Conservation (phyloP, 2,113 vertebrate species). For the Zeus faber region DNA sequence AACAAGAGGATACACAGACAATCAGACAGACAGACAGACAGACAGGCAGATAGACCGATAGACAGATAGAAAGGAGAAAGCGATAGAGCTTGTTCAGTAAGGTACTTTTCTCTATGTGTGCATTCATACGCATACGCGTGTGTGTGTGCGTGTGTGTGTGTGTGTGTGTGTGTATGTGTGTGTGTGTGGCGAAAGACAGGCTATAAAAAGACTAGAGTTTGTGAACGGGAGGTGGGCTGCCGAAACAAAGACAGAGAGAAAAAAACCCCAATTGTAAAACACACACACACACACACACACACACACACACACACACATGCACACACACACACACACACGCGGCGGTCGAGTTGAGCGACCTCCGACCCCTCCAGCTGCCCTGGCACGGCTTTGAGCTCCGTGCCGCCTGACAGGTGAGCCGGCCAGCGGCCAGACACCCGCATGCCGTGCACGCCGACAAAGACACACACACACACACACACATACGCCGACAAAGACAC, state of each 20-base stretch:
- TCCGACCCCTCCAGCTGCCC: neutral
- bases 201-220: neutral
- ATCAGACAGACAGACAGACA: too few relatives aligned
- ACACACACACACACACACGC: neutral
- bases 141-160: too few relatives aligned
- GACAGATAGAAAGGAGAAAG: neutral
- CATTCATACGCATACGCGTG: too few relatives aligned
- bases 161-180: too few relatives aligned
- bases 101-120: too few relatives aligned
- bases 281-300: constrained; percentile 8
- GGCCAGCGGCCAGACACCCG: neutral
- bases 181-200: too few relatives aligned
- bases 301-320: too few relatives aligned
- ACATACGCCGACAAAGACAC: constrained; percentile 4
- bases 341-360: neutral
- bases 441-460: constrained; percentile 7
- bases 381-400: neutral
- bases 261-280: neutral
- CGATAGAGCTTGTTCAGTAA: too few relatives aligned
- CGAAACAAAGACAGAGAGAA: neutral
- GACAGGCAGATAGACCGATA: too few relatives aligned
- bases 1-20: too few relatives aligned
- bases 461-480: constrained; percentile 13
- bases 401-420: neutral
- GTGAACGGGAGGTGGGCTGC: neutral